A percentile compares a stretch with the other conserved stretches of the same genome.
These are phyloP conservation scores for Sminthopsis crassicaudata DNA, from an alignment of 2,113 vertebrate genomes.

Conservation along the genomic window DNA sequence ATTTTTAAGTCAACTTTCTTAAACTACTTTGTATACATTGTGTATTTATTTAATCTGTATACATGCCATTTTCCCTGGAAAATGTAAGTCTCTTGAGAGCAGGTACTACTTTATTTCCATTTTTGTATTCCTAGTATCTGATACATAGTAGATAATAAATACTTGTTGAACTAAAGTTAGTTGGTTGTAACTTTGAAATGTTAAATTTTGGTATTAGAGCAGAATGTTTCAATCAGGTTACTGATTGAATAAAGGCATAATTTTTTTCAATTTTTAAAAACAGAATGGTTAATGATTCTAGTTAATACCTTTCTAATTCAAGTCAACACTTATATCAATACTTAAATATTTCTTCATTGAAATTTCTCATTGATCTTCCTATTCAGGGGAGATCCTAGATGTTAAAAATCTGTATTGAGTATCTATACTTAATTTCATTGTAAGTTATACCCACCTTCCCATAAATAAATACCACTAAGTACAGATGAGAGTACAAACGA, in stretches of 20 bases:
- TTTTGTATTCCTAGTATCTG: not conserved
- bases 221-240: not conserved
- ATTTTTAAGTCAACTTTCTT: not conserved
- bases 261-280: constrained; percentile 9
- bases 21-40: not conserved
- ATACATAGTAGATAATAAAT: not conserved
- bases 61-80: not conserved
- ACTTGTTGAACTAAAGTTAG: not conserved
- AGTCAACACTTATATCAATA: not conserved
- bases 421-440: not conserved
- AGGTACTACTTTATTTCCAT: not conserved
- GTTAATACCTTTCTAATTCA: not conserved
- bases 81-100: not conserved
- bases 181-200: not conserved
- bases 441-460: not conserved
- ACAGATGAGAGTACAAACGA: not conserved
- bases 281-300: constrained; percentile 2
- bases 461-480: not conserved
- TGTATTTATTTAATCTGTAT: not conserved
- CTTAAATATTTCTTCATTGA: not conserved
- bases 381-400: not conserved
- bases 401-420: not conserved
- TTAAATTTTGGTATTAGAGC: not conserved
- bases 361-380: constrained; percentile 19
- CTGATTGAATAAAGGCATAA: not conserved